Conservation (phyloP, 2,888 invertebrate genomes). For the Euspilapteryx auroguttella region DNA sequence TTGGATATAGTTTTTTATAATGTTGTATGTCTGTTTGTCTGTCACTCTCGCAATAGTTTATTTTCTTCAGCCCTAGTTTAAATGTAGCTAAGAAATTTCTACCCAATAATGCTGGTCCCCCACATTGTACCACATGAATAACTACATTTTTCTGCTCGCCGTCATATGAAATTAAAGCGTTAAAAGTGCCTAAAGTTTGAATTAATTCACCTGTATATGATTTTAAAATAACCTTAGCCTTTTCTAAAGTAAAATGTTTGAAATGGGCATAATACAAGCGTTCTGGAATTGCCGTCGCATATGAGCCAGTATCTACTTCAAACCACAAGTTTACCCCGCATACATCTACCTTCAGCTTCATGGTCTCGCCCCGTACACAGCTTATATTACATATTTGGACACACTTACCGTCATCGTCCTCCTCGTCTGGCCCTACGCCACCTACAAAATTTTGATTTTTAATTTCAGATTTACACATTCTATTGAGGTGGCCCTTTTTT, state of each 20-base stretch:
- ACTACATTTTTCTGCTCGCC: too few species aligned
- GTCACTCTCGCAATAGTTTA: too few species aligned
- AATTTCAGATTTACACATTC: background rate
- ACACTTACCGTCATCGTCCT: background rate
- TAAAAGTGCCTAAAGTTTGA: too few species aligned
- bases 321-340: background rate
- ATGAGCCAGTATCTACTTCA: background rate
- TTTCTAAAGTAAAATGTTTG: background rate
- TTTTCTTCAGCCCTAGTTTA: too few species aligned
- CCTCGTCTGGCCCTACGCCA: background rate
- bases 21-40: too few species aligned
- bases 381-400: background rate
- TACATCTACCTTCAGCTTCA: background rate
- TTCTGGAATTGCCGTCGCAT: background rate
- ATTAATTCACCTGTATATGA: too few species aligned
- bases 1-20: too few species aligned
- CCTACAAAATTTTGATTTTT: background rate
- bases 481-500: background rate
- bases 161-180: too few species aligned
- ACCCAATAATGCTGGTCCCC: too few species aligned
- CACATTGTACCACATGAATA: too few species aligned
- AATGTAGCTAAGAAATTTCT: too few species aligned
- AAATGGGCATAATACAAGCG: background rate
- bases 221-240: too few species aligned
- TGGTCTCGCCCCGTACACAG: background rate